Percentiles rank a stretch among this genome's conserved stretches.
phyloP scores from a whole-genome alignment of 1,140 invertebrate species.

The Drosophila mauritiana region DNA sequence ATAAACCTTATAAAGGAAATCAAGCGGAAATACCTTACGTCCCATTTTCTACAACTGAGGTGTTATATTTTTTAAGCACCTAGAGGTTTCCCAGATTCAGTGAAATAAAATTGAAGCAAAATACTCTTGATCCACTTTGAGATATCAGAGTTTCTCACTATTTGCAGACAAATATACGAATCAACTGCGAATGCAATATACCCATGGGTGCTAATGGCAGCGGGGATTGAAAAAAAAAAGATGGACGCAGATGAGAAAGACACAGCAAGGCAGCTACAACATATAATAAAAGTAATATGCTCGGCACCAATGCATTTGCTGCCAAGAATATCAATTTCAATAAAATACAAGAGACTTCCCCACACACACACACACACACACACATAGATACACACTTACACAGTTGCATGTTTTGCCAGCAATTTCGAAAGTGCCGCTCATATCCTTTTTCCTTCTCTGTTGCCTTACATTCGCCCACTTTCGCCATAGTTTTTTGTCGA shows the following conservation, averaged over 20 bases:
- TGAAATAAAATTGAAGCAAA: not conserved
- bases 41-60: not conserved
- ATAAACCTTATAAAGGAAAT: not conserved
- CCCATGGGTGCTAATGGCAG: slow-evolving; percentile 24
- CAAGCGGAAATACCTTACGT: not conserved
- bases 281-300: slow-evolving; percentile 83
- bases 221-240: slow-evolving; percentile 11
- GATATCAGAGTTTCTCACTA: not conserved
- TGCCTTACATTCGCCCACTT: slow-evolving; percentile 28
- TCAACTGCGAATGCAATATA: slow-evolving; percentile 16
- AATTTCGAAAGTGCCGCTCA: slow-evolving; percentile 61
- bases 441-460: slow-evolving; percentile 52
- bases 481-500: slow-evolving; percentile 78
- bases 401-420: slow-evolving; percentile 66
- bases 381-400: slow-evolving; percentile 13
- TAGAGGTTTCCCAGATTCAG: not conserved
- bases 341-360: slow-evolving; percentile 73
- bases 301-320: slow-evolving; percentile 79
- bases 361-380: slow-evolving; percentile 13
- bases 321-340: slow-evolving; percentile 82
- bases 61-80: not conserved
- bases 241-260: slow-evolving; percentile 33
- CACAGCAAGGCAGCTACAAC: slow-evolving; percentile 60
- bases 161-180: not conserved
- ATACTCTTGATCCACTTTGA: not conserved